Base-by-base conservation (phyloP, 2,797 vertebrate genomes). In the Phoxinus dragarum region DNA sequence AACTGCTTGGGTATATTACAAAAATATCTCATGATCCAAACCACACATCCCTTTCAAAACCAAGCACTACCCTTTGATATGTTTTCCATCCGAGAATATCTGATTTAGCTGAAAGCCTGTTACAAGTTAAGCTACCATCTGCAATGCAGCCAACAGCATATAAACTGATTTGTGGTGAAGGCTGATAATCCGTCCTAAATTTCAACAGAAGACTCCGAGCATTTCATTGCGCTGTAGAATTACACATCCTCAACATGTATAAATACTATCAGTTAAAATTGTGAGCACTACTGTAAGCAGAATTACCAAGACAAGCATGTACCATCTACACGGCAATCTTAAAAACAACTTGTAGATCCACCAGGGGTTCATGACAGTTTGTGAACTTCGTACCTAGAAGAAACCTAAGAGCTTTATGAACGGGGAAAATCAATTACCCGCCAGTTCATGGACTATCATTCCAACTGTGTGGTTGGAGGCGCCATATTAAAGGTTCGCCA, bases 61-160 rank as follows among this genome's bases (percentile, higher is more conserved):
- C 21, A 69, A n/a, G 67, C 21, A n/a, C 14, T 8, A 49, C 34
- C 16, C 5, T 19, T 49, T 31, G 76, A 38, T 44, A 21, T 6
- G 21, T 27, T 81, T 68, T 27, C 23, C 44, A 52, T 80, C 54
- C 11, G 21, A 40, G 47, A 81, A 56, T 82, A 56, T 82, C 80
- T 34, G 80, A 72, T 73, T 71, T 44, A 44, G 69, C 68, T 8
- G 36, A 73, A 82, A 82, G 68, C 17, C 80, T 73, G 36, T 81
- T 69, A 69, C 34, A 52, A 81, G 66, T 81, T 54, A 81, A 69
- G 66, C 47, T 69, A 19, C 47, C 27, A 82, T 68, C 21, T 84
- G 61, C 42, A 73, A 66, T 4, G 40, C 71, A 75, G 3, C 54
- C 54, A 74, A 74, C 42, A 6, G 27, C 61, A 68, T 14, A 16